Conservation (phyloP, 2,888 invertebrate genomes). For the Harpalus rufipes region DNA sequence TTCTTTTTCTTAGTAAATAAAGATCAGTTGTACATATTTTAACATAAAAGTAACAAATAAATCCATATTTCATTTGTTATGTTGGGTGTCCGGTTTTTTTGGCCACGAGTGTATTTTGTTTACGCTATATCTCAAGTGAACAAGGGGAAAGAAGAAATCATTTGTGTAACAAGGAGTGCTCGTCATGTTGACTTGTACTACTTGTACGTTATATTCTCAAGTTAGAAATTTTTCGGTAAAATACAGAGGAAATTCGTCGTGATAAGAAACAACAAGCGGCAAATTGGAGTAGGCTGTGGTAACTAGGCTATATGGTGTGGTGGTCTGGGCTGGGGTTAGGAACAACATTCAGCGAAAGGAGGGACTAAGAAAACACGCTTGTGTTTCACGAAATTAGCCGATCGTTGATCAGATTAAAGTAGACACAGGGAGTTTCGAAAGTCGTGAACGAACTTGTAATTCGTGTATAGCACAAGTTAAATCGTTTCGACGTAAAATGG, state of each 20-base stretch:
- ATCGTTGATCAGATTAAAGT: constrained; percentile 62
- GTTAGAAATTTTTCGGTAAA: constrained; percentile 19
- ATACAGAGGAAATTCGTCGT: constrained; percentile 34
- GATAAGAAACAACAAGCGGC: constrained; percentile 38
- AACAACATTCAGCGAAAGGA: constrained; percentile 44
- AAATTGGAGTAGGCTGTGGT: constrained; percentile 44
- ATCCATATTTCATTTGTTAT: no score
- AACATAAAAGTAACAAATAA: no score
- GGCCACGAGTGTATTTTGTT: no score
- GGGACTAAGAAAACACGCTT: constrained; percentile 48
- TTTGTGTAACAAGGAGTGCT: constrained; percentile 1
- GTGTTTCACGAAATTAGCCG: constrained; percentile 62
- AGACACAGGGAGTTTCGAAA: constrained; percentile 61
- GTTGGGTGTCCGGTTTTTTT: no score
- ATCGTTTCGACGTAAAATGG: constrained; percentile 60
- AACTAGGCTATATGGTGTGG: constrained; percentile 11
- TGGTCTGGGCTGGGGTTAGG: constrained; percentile 7
- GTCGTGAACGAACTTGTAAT: constrained; percentile 64
- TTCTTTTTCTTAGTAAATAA: no score
- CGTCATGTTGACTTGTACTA: constrained; percentile 2
- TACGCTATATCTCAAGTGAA: neutral
- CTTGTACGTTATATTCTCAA: constrained; percentile 26
- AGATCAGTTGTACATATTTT: no score
- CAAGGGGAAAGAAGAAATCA: neutral
- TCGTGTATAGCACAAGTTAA: constrained; percentile 63